Conservation (phyloP, 2,113 vertebrate species). For the Notothenia coriiceps region DNA sequence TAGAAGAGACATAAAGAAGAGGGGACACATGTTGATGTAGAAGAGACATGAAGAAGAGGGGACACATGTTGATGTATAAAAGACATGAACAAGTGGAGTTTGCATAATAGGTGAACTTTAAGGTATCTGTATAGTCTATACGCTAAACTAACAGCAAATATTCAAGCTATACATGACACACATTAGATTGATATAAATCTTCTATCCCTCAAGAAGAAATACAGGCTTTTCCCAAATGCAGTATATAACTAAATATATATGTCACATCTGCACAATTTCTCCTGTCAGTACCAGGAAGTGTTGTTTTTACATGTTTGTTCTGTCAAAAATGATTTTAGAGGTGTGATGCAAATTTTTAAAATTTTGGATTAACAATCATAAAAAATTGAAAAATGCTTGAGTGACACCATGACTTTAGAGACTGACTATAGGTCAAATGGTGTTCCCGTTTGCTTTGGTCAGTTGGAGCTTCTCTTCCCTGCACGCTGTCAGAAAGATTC, state of each 20-base stretch:
- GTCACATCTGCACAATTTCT: not conserved
- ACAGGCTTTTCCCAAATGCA: not conserved
- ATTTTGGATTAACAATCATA: not conserved
- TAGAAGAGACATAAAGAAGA: no score
- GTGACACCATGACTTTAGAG: not conserved
- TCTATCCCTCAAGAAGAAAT: not conserved
- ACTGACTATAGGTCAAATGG: not conserved
- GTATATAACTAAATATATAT: no score
- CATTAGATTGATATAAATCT: not conserved
- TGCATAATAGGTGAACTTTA: no score
- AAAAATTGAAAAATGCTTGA: not conserved
- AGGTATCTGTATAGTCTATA: no score
- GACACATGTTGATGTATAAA: no score
- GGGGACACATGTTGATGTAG: no score
- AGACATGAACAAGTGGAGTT: no score
- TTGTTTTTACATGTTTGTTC: not conserved
- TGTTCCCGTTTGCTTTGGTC: not conserved
- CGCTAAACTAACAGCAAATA: no score
- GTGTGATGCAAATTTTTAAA: not conserved
- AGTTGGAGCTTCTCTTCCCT: not conserved
- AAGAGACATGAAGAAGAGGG: no score
- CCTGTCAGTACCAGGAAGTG: not conserved
- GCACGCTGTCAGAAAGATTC: constrained; percentile 1
- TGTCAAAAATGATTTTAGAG: not conserved
- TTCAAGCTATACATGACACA: not conserved